Evolutionary conservation across 2,888 invertebrate genomes (phyloP), one percentile per base, ranked within the genome.

Genomic region (Helicoverpa assulta): DNA sequence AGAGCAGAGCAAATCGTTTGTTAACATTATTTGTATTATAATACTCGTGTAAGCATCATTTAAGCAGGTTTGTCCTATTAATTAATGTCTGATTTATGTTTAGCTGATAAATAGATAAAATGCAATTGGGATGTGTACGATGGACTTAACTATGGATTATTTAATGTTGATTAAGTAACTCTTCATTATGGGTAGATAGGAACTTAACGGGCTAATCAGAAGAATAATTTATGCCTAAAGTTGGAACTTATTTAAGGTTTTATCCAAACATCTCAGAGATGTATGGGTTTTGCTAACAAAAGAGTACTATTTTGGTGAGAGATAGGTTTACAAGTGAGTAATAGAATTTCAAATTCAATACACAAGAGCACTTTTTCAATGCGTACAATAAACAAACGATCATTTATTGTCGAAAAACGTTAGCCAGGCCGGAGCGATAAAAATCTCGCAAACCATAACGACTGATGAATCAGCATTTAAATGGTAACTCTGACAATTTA

Each of bases 381-480:
- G 66, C 63, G 37, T 64, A 78, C 72, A 78, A 73, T 72, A 64
- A 68, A 75, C 67, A 71, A 73, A 78, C 67, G 70, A 68, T 64
- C 55, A 64, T 73, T 72, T 74, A 76, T 76, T 81, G 82, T 82
- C 82, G 75, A 85, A 86, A 85, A 86, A 84, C 82, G 77, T 80
- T 81, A 75, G 73, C 81, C 71, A 67, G 73, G 52, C 66, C 64
- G 77, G 52, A 78, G 78, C 80, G 83, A 85, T 88, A 86, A 88
- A 88, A 84, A 88, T 88, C 87, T 87, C 78, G 80, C 81, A 67
- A 73, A 74, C 84, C 84, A 85, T 88, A 90, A 88, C 85, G 85
- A 85, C 81, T 82, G 84, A 89, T 92, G 93, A 93, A 86, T 93
- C 93, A 92, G 91, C 92, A 87, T 88, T 89, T 88, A 86, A 87